Conservation (phyloP, 2,797 vertebrate genomes). For the Macroramphosus scolopax region DNA sequence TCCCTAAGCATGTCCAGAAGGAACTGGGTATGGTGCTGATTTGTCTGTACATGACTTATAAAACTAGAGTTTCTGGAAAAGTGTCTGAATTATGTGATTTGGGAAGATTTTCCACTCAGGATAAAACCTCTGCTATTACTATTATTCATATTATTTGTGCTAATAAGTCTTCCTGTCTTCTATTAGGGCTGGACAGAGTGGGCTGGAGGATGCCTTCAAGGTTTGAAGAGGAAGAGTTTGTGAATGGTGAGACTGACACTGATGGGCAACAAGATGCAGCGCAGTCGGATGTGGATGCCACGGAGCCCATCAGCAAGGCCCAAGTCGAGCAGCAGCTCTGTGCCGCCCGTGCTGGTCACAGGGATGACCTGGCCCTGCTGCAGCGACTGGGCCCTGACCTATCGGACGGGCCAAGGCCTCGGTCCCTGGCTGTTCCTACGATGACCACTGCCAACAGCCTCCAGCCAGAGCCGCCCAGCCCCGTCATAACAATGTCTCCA, state of each 20-base stretch:
- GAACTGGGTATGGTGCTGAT: slow-evolving; percentile 84
- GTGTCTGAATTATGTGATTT: not conserved
- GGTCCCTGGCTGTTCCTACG: slow-evolving; percentile 84
- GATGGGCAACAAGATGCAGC: slow-evolving; percentile 58
- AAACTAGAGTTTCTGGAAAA: too few relatives aligned
- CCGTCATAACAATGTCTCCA: slow-evolving; percentile 93
- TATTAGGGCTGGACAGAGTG: slow-evolving; percentile 75
- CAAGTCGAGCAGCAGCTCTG: slow-evolving; percentile 67
- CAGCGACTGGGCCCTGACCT: slow-evolving; percentile 66
- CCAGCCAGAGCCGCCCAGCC: slow-evolving; percentile 68
- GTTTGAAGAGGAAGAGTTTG: slow-evolving; percentile 60
- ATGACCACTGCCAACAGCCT: slow-evolving; percentile 78
- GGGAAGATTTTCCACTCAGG: not conserved
- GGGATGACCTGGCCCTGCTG: slow-evolving; percentile 80
- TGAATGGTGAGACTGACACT: slow-evolving; percentile 61
- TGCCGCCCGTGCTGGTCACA: slow-evolving; percentile 72
- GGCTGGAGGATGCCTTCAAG: slow-evolving; percentile 52
- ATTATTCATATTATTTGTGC: too few relatives aligned
- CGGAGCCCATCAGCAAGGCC: slow-evolving; percentile 58
- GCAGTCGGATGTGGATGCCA: slow-evolving; percentile 45
- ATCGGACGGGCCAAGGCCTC: slow-evolving; percentile 72
- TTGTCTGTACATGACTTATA: not conserved
- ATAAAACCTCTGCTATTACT: too few relatives aligned
- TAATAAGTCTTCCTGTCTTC: slow-evolving; percentile 21
- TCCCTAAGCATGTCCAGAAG: slow-evolving; percentile 90